phyloP scores from a whole-genome alignment of 2,113 vertebrate genomes.

The Propithecus coquereli region DNA sequence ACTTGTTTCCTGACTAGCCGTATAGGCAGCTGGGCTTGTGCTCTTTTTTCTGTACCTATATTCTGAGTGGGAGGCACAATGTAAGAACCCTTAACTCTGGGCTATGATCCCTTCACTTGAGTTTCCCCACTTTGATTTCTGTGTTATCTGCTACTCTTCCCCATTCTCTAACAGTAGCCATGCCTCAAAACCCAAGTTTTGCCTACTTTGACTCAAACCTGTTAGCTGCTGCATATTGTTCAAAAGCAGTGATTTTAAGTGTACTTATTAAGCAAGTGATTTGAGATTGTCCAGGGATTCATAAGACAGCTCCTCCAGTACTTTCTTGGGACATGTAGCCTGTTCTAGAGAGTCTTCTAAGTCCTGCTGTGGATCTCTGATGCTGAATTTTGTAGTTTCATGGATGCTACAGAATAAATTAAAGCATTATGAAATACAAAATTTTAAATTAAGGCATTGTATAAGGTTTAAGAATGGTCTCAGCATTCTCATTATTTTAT shows the following conservation, averaged over 20 bases:
- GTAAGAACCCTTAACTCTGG: neutral
- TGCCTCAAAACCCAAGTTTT: neutral
- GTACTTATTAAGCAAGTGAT: neutral
- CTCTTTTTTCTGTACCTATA: neutral
- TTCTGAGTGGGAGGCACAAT: neutral
- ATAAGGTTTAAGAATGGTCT: constrained; percentile 8
- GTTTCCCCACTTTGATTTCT: neutral
- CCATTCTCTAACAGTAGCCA: neutral
- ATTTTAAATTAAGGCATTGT: constrained; percentile 11
- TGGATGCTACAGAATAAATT: constrained; percentile 59
- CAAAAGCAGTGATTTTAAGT: neutral
- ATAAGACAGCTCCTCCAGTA: neutral
- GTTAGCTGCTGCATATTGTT: neutral
- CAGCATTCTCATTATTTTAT: constrained; percentile 40
- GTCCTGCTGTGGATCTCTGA: constrained; percentile 29
- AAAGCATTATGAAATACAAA: constrained; percentile 15
- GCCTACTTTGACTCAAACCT: neutral
- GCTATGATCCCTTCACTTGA: neutral
- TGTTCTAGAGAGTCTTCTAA: constrained; percentile 46
- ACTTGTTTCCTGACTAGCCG: neutral
- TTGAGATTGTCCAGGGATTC: constrained; percentile 19
- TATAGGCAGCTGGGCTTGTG: neutral
- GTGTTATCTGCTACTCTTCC: neutral
- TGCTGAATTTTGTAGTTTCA: constrained; percentile 30
- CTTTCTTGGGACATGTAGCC: neutral